Evolutionary conservation across 2,888 invertebrate species (phyloP).

Genomic region (Leptinotarsa tumamoca): DNA sequence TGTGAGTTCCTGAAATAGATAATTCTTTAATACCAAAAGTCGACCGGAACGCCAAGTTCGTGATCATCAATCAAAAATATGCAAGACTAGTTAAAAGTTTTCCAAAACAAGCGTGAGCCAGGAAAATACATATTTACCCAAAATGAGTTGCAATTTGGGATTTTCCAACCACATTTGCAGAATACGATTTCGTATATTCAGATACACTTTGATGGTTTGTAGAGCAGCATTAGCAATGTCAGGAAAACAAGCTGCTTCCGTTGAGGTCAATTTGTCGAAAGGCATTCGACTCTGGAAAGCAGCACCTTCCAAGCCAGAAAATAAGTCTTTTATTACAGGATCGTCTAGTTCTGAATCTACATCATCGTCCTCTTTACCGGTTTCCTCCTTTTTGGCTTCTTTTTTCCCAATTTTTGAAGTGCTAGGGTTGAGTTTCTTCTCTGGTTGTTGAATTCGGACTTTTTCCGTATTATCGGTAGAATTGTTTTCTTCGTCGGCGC

Average conservation of each 20-base stretch:
- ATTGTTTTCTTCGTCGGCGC: conserved; percentile 72
- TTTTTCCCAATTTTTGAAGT: conserved; percentile 67
- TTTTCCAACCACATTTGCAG: conserved; percentile 96
- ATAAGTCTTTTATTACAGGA: conserved; percentile 67
- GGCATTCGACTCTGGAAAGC: conserved; percentile 95
- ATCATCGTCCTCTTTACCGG: conserved; percentile 74
- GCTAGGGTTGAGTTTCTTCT: conserved; percentile 70
- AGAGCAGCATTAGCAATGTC: conserved; percentile 88
- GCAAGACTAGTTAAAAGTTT: no score
- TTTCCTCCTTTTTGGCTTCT: conserved; percentile 62
- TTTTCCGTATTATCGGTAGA: conserved; percentile 67
- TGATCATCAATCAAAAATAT: no score
- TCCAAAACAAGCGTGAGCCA: no score
- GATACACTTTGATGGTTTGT: conserved; percentile 80
- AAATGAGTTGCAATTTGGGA: conserved; percentile 90
- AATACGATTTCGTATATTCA: conserved; percentile 86
- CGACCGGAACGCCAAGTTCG: no score
- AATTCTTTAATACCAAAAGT: no score
- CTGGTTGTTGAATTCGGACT: conserved; percentile 66
- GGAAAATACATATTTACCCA: conserved; percentile 55
- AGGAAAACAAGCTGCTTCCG: conserved; percentile 93
- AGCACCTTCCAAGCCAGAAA: conserved; percentile 84
- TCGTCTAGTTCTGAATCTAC: conserved; percentile 77
- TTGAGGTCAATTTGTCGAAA: conserved; percentile 92
- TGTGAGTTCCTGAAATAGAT: no score